Conservation (phyloP, 2,797 vertebrate genomes). For the Phataginus tricuspis region DNA sequence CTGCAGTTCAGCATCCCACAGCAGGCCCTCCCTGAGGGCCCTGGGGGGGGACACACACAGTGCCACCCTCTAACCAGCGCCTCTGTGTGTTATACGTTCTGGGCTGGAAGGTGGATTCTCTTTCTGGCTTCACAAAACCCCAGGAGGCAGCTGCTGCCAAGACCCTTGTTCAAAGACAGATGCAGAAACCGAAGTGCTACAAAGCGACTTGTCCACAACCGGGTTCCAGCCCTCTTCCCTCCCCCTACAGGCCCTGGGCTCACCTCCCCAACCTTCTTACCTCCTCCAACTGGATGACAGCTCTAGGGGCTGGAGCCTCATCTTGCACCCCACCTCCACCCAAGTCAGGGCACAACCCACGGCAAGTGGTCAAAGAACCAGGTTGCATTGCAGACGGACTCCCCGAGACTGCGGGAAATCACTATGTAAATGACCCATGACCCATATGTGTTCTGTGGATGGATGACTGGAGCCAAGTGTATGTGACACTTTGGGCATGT, state of each 20-base stretch:
- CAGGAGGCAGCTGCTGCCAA: background rate
- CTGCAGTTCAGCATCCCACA: rapidly evolving
- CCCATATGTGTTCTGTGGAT: background rate
- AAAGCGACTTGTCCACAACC: rapidly evolving
- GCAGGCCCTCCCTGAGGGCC: background rate
- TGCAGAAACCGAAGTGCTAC: rapidly evolving
- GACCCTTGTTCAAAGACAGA: background rate
- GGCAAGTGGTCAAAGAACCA: background rate
- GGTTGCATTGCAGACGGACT: background rate
- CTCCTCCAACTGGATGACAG: rapidly evolving
- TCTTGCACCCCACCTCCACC: background rate
- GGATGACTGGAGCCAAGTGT: background rate
- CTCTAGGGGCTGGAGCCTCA: rapidly evolving
- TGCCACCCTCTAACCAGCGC: background rate
- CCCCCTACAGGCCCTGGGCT: too few species aligned
- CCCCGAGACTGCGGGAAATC: background rate
- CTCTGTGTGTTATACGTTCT: rapidly evolving
- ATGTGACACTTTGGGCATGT: background rate
- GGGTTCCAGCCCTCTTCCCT: background rate
- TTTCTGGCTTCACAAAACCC: background rate
- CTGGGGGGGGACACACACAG: rapidly evolving
- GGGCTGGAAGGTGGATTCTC: background rate
- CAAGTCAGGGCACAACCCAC: background rate
- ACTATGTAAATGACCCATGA: rapidly evolving
- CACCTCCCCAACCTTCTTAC: background rate